Evolutionary conservation across 2,888 invertebrate genomes (phyloP), one percentile per base, ranked within the genome.

Genomic region (Blera fallax): DNA sequence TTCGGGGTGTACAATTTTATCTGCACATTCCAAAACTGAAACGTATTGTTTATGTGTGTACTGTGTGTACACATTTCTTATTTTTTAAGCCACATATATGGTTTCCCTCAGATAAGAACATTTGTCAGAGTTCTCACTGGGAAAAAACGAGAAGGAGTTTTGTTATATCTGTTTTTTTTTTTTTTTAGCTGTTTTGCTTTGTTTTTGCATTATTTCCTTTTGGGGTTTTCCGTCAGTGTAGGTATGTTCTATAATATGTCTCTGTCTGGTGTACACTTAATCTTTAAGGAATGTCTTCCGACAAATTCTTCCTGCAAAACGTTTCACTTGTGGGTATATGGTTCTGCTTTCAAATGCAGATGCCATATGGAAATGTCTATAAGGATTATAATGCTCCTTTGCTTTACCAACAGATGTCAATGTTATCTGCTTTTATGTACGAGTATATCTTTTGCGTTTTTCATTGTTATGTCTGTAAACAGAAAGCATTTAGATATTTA

Each of bases 41-140:
- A 40, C 52, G 45, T 40, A 48, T 64, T 64, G 64, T 45, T 48
- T 45, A 14, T 21, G 45, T 64, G 45, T 60, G 27, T 4, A 40
- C 32, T 56, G 18, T 24, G 37, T 37, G n/a, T 16, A 62, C 16
- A 62, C 64, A 64, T 64, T 64, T 65, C 62, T 50, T 62, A 73
- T 73, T 73, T 74, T 74, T 65, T 65, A 74, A 72, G 72, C 60
- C n/a, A n/a, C n/a, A n/a, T 60, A 72, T 72, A 60, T 60, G 50
- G 72, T 60, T 48, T 50, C 58, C 77, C 58, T 67, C 67, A 56
- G 50, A 77, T 77, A 77, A 67, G 77, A 69, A 50, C 58, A 69
- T 69, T 58, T 77, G 77, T 67, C 67, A 67, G 77, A 16, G 50
- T 77, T 77, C 67, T 77, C 67, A 58, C 67, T 52, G n/a, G 37